Evolutionary conservation across 2,888 invertebrate genomes (phyloP).

Genomic region (Scaptodrosophila latifasciaeformis): DNA sequence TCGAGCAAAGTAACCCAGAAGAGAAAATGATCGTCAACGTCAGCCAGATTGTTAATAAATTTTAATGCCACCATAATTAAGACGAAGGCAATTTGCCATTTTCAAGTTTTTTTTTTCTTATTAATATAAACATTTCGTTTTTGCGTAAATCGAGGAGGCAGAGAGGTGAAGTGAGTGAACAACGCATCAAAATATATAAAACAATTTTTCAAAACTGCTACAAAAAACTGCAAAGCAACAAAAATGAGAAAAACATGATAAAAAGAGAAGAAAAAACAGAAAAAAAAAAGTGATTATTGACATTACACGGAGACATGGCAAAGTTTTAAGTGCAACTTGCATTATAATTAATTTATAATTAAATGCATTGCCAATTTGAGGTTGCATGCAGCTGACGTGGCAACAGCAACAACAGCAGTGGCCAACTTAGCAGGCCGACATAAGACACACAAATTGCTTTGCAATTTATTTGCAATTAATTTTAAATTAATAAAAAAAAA

Average conservation of each 20-base stretch:
- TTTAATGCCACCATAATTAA: slow-evolving; percentile 62
- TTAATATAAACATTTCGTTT: slow-evolving; percentile 17
- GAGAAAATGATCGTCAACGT: slow-evolving; percentile 26
- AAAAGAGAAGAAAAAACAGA: too few relatives aligned
- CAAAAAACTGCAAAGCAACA: too few relatives aligned
- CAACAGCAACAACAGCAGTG: slow-evolving; percentile 13
- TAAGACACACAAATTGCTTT: slow-evolving; percentile 62
- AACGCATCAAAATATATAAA: too few relatives aligned
- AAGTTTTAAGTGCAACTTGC: slow-evolving; percentile 49
- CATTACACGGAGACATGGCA: slow-evolving; percentile 62
- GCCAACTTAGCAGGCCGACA: slow-evolving; percentile 4
- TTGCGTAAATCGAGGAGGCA: slow-evolving; percentile 25
- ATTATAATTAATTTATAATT: slow-evolving; percentile 66
- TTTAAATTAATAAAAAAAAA: slow-evolving; percentile 55
- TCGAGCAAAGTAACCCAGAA: not conserved
- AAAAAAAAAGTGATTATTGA: slow-evolving; percentile 45
- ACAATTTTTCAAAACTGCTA: too few relatives aligned
- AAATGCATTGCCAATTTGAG: slow-evolving; percentile 58
- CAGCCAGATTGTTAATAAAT: slow-evolving; percentile 57
- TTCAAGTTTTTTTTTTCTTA: slow-evolving; percentile 2
- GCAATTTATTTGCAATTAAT: slow-evolving; percentile 68
- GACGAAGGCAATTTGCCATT: slow-evolving; percentile 56
- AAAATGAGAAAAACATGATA: too few relatives aligned
- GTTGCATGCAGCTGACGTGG: slow-evolving; percentile 61
- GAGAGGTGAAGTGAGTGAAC: too few relatives aligned